Evolutionary conservation across 2,888 invertebrate species (phyloP).

Genomic region (Cyclophora punctaria): DNA sequence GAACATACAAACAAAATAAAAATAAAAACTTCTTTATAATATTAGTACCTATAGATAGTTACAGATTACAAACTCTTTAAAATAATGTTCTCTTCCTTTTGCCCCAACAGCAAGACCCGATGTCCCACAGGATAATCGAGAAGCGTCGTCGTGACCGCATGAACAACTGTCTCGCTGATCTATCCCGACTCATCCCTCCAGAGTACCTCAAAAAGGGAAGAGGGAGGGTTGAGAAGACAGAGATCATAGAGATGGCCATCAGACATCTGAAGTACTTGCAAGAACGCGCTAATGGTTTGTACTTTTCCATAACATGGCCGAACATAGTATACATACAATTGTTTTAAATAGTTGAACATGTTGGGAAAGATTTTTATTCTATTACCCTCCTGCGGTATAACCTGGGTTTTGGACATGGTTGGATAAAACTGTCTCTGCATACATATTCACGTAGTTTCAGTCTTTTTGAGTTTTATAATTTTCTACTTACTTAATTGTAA

Average conservation of each 20-base stretch:
- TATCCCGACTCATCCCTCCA: conserved; percentile 93
- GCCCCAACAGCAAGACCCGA: conserved; percentile 86
- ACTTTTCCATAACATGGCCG: conserved; percentile 11
- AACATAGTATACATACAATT: not conserved
- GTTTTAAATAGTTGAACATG: not conserved
- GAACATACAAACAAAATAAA: too few relatives aligned
- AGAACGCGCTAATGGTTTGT: conserved; percentile 74
- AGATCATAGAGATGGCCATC: conserved; percentile 98
- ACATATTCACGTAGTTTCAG: too few relatives aligned
- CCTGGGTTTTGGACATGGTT: too few relatives aligned
- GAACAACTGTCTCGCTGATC: conserved; percentile 97
- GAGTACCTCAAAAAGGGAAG: conserved; percentile 96
- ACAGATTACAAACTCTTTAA: too few relatives aligned
- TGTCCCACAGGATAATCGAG: conserved; percentile 98
- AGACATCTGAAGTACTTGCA: conserved; percentile 94
- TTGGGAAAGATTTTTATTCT: not conserved
- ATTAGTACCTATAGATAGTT: too few relatives aligned
- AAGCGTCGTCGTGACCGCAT: conserved; percentile 95
- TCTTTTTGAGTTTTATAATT: too few relatives aligned
- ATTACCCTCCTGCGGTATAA: too few relatives aligned
- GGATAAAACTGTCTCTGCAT: too few relatives aligned
- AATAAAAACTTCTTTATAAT: too few relatives aligned
- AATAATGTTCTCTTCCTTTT: too few relatives aligned
- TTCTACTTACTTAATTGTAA: too few relatives aligned
- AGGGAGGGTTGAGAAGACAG: conserved; percentile 96